Evolutionary conservation across 2,888 invertebrate species (phyloP).

Genomic region (Tromatobia lineatoria): DNA sequence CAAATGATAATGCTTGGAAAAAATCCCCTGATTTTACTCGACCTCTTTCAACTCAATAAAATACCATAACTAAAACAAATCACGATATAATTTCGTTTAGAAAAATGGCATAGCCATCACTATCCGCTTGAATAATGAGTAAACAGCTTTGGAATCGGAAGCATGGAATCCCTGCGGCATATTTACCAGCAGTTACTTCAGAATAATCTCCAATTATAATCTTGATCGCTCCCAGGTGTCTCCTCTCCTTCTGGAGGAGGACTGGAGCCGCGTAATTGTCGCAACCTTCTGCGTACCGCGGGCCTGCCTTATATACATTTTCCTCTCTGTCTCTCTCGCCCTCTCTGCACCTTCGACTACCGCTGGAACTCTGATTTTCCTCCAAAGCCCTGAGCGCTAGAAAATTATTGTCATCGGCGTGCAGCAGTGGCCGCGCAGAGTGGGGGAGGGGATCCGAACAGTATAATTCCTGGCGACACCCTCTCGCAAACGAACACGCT

Average conservation of each 20-base stretch:
- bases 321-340: neutral
- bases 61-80: neutral
- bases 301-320: conserved; percentile 1
- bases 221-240: conserved; percentile 63
- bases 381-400: conserved; percentile 33
- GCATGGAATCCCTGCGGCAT: conserved; percentile 43
- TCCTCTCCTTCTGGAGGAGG: conserved; percentile 34
- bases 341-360: neutral
- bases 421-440: conserved; percentile 3
- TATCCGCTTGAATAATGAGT: neutral
- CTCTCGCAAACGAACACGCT: conserved; percentile 27
- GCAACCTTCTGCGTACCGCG: conserved; percentile 39
- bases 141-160: neutral
- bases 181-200: conserved; percentile 48
- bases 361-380: conserved; percentile 41
- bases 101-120: neutral
- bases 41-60: neutral
- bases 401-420: conserved; percentile 61
- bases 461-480: conserved; percentile 39
- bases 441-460: conserved; percentile 8
- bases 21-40: neutral
- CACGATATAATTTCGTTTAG: neutral
- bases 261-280: conserved; percentile 56
- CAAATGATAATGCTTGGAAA: too few relatives aligned
- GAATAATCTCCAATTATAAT: conserved; percentile 66